phyloP scores from a whole-genome alignment of 2,797 vertebrate genomes.

The Cynopterus sphinx region DNA sequence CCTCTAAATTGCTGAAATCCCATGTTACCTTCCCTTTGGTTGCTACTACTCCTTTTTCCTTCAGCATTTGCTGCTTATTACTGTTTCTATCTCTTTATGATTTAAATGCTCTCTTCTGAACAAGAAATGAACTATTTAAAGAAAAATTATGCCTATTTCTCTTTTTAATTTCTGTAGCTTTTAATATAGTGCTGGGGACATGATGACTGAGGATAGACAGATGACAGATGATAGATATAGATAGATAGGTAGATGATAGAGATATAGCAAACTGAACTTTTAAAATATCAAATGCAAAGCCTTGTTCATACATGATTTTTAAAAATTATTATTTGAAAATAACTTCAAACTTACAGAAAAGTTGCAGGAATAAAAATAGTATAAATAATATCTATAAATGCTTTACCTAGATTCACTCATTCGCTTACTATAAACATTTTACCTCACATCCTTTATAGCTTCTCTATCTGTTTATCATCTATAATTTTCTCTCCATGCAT shows the following conservation, averaged over 20 bases:
- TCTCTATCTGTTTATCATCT: not conserved
- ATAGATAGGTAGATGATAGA: not conserved
- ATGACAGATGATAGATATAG: not conserved
- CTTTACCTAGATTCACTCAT: constrained; percentile 45
- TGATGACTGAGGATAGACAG: not conserved
- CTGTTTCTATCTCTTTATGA: constrained; percentile 13
- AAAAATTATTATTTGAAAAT: constrained; percentile 14
- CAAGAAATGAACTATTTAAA: constrained; percentile 51
- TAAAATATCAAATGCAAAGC: constrained; percentile 33
- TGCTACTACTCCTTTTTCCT: not conserved
- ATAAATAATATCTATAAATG: not conserved
- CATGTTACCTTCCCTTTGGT: constrained; percentile 21
- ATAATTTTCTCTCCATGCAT: not conserved
- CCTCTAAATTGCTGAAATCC: not conserved
- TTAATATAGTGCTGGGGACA: not conserved
- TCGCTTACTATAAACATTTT: constrained; percentile 18
- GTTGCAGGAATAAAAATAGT: constrained; percentile 33
- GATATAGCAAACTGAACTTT: not conserved
- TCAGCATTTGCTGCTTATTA: constrained; percentile 14
- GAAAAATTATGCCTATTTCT: not conserved
- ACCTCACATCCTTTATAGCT: constrained; percentile 6
- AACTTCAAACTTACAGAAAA: constrained; percentile 33
- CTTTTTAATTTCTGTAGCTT: constrained; percentile 16
- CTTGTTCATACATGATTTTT: not conserved
- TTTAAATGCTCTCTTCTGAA: constrained; percentile 21